Evolutionary conservation across 2,797 vertebrate species (phyloP).

Genomic region (Gadopsis bispinosus): DNA sequence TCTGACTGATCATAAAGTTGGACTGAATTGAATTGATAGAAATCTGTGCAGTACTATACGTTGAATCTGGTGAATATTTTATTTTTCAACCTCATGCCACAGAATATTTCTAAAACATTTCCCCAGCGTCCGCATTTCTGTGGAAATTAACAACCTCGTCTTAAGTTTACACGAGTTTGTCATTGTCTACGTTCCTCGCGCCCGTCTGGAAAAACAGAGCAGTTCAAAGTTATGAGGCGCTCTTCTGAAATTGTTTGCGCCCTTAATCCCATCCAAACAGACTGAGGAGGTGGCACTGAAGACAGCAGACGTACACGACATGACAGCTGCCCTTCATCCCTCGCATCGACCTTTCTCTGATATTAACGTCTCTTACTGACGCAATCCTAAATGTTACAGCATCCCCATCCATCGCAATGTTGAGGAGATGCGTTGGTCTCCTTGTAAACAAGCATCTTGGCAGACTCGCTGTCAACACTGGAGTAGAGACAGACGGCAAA

Average conservation of each 20-base stretch:
- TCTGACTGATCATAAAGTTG: background rate
- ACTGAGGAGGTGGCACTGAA: slow-evolving; percentile 1
- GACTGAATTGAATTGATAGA: background rate
- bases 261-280: slow-evolving; percentile 13
- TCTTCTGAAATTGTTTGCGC: background rate
- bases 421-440: slow-evolving; percentile 4
- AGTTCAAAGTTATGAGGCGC: background rate
- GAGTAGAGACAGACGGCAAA: slow-evolving; percentile 15
- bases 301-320: slow-evolving; percentile 5
- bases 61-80: background rate
- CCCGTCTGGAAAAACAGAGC: background rate
- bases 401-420: slow-evolving; percentile 6
- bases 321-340: background rate
- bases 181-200: background rate
- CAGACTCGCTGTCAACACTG: background rate
- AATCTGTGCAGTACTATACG: background rate
- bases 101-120: background rate
- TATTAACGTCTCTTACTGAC: background rate
- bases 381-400: background rate
- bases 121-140: background rate
- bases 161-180: slow-evolving; percentile 16
- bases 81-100: no score
- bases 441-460: slow-evolving; percentile 35
- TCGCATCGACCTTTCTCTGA: background rate
- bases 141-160: slow-evolving; percentile 9